A percentile compares a stretch with the other conserved stretches of the same genome.
phyloP scores from a whole-genome alignment of 2,888 invertebrate genomes.

The Eupithecia subumbrata region DNA sequence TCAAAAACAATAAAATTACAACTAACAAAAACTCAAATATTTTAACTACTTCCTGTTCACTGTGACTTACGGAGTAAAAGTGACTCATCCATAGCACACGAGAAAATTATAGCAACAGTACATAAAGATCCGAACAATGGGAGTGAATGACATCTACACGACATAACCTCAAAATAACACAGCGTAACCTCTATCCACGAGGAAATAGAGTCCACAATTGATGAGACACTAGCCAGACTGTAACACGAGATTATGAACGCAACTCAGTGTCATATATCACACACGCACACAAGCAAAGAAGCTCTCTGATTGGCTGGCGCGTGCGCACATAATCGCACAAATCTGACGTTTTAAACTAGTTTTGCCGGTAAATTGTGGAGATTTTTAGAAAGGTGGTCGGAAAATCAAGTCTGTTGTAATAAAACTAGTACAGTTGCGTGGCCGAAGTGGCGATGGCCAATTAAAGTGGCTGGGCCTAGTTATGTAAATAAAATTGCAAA shows the following conservation, averaged over 20 bases:
- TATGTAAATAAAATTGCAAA: slow-evolving; percentile 48
- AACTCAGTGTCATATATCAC: slow-evolving; percentile 46
- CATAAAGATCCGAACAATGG: slow-evolving; percentile 44
- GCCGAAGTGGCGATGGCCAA: slow-evolving; percentile 38
- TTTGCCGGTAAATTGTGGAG: slow-evolving; percentile 73
- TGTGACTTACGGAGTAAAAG: slow-evolving; percentile 39
- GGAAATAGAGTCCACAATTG: slow-evolving; percentile 52
- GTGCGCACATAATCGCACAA: slow-evolving; percentile 45
- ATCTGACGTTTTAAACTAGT: slow-evolving; percentile 69
- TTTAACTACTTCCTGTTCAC: slow-evolving; percentile 63
- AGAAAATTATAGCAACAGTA: slow-evolving; percentile 56
- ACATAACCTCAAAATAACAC: slow-evolving; percentile 40
- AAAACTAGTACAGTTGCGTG: slow-evolving; percentile 45
- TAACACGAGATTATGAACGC: slow-evolving; percentile 47
- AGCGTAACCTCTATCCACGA: slow-evolving; percentile 18
- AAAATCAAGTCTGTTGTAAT: slow-evolving; percentile 64
- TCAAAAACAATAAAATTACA: slow-evolving; percentile 59
- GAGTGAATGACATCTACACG: slow-evolving; percentile 61
- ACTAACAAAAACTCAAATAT: slow-evolving; percentile 52
- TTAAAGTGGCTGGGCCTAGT: slow-evolving; percentile 43
- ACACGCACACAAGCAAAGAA: slow-evolving; percentile 21
- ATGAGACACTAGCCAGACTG: slow-evolving; percentile 17
- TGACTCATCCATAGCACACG: slow-evolving; percentile 68
- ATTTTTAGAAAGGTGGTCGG: slow-evolving; percentile 80
- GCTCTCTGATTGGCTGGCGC: slow-evolving; percentile 42